A percentile compares a stretch with the other conserved stretches of the same genome.
These are phyloP conservation scores for Aurelia coerulea DNA, from an alignment of 30 jellyfish, hydroid and myxozoan genomes.

Conservation along the genomic window DNA sequence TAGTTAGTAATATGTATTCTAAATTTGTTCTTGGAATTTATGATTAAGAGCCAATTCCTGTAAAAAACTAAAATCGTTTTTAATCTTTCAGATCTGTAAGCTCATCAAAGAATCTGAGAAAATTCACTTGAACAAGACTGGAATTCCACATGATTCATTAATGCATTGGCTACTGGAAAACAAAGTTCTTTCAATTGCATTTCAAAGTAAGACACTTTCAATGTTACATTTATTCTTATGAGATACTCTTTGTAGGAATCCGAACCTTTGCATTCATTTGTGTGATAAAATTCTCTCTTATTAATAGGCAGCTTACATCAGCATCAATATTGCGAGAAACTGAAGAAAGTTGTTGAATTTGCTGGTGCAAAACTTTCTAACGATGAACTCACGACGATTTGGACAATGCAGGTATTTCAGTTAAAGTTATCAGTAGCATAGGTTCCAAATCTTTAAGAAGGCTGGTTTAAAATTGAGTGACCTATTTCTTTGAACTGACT, in stretches of 20 bases:
- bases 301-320: constrained; percentile 87
- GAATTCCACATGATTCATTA: constrained; percentile 64
- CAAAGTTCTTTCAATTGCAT: constrained; percentile 90
- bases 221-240: no score
- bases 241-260: no score
- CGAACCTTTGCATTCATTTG: no score
- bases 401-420: constrained; percentile 86
- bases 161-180: constrained; percentile 90
- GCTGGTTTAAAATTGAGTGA: no score
- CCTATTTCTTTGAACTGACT: no score
- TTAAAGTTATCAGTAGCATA: no score
- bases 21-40: no score
- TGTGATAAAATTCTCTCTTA: no score
- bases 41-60: no score
- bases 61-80: neutral
- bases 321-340: constrained; percentile 93
- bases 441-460: no score
- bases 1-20: no score
- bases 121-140: constrained; percentile 47
- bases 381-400: constrained; percentile 89
- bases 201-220: constrained; percentile 57
- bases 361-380: constrained; percentile 84
- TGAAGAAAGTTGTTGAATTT: constrained; percentile 88
- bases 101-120: constrained; percentile 85
- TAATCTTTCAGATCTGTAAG: constrained; percentile 53